Percentiles rank a stretch among this genome's conserved stretches.
Conservation (phyloP, 2,888 invertebrate genomes). For the Microplitis deprimator region DNA sequence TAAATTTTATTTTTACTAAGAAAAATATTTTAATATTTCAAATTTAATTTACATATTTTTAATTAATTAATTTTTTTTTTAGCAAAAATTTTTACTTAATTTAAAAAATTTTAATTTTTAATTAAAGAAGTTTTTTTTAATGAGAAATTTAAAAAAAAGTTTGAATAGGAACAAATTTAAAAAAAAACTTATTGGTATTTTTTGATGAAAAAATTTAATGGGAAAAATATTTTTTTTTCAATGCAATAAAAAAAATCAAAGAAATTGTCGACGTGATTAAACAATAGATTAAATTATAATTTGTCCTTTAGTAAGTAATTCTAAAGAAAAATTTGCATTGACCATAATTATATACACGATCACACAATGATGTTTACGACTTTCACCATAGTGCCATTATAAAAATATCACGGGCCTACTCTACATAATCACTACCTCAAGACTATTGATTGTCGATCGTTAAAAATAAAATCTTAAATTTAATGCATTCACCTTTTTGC, state of each 20-base stretch:
- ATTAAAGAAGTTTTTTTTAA: no score
- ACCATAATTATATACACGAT: slow-evolving; percentile 42
- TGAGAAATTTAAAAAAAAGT: no score
- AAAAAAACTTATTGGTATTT: no score
- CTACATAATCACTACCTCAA: slow-evolving; percentile 44
- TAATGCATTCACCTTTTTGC: not conserved
- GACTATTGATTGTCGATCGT: slow-evolving; percentile 28
- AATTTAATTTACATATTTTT: no score
- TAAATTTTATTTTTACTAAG: no score
- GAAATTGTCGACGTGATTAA: not conserved
- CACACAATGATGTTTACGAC: slow-evolving; percentile 53
- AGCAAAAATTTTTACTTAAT: no score
- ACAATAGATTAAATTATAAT: not conserved
- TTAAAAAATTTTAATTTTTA: no score
- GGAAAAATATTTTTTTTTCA: not conserved
- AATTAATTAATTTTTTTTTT: no score
- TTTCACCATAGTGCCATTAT: slow-evolving; percentile 52
- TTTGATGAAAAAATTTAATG: no score
- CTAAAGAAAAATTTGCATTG: slow-evolving; percentile 28
- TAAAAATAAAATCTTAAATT: slow-evolving; percentile 19
- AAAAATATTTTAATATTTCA: no score
- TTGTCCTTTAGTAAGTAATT: slow-evolving; percentile 1
- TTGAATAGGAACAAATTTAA: no score
- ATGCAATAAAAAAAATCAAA: not conserved
- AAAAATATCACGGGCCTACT: slow-evolving; percentile 51